Evolutionary conservation across 2,888 invertebrate species (phyloP).

Genomic region (Onchidella celtica): DNA sequence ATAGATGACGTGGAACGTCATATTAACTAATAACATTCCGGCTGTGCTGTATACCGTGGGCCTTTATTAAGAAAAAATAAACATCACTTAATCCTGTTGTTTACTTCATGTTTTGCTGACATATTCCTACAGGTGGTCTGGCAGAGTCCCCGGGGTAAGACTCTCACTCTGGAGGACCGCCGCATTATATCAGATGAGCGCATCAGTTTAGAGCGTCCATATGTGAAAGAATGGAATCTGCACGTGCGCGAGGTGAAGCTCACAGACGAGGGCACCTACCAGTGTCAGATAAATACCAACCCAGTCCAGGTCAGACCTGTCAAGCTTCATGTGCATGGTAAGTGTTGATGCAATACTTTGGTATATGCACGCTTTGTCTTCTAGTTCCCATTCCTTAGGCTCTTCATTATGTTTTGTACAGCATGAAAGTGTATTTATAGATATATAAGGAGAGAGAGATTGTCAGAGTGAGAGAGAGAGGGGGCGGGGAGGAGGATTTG

Average conservation of each 20-base stretch:
- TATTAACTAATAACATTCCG: too few species aligned
- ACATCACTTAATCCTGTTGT: too few species aligned
- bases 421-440: too few species aligned
- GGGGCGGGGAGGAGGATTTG: too few species aligned
- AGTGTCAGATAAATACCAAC: slow-evolving; percentile 76
- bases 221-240: slow-evolving; percentile 76
- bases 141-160: slow-evolving; percentile 69
- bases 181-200: slow-evolving; percentile 64
- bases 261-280: slow-evolving; percentile 74
- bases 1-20: too few species aligned
- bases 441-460: too few species aligned
- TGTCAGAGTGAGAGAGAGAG: too few species aligned
- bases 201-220: slow-evolving; percentile 74
- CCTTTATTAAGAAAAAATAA: too few species aligned
- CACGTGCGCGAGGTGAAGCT: slow-evolving; percentile 70
- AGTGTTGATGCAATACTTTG: slow-evolving; percentile 54
- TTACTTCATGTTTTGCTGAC: too few species aligned
- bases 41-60: too few species aligned
- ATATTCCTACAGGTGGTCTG: slow-evolving; percentile 78
- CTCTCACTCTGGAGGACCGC: slow-evolving; percentile 62
- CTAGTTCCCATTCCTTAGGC: too few species aligned
- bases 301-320: slow-evolving; percentile 76
- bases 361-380: neutral
- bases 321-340: slow-evolving; percentile 75
- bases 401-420: too few species aligned